Conservation (phyloP, 2,113 vertebrate species). For the Actenoides hombroni region DNA sequence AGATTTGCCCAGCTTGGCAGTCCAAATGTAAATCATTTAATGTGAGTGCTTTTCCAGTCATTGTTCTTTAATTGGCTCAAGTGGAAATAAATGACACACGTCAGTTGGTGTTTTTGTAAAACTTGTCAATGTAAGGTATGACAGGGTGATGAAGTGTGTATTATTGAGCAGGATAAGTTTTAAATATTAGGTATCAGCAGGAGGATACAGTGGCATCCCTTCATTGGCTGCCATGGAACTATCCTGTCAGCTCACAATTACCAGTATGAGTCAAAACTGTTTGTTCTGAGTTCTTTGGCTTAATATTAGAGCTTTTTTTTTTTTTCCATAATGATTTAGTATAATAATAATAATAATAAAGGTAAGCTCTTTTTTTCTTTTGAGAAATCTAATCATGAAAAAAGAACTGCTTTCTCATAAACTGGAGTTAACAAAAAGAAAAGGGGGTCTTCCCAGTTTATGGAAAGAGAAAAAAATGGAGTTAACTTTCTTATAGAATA, state of each 20-base stretch:
- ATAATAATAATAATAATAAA: constrained; percentile 60
- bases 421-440: constrained; percentile 52
- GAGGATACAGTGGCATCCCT: constrained; percentile 37
- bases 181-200: constrained; percentile 28
- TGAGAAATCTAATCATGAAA: constrained; percentile 52
- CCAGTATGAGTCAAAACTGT: constrained; percentile 65
- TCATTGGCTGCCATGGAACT: constrained; percentile 41
- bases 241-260: constrained; percentile 44
- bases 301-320: constrained; percentile 44
- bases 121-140: constrained; percentile 2
- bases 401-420: constrained; percentile 48
- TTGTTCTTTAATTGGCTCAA: constrained; percentile 63
- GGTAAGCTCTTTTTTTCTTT: constrained; percentile 44
- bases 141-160: constrained; percentile 25
- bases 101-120: not conserved
- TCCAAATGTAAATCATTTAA: constrained; percentile 15
- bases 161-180: constrained; percentile 36
- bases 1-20: constrained; percentile 11
- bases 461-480: constrained; percentile 17
- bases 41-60: not conserved
- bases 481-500: constrained; percentile 52
- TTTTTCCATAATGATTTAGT: constrained; percentile 60
- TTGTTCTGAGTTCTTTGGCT: constrained; percentile 49
- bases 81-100: constrained; percentile 66
- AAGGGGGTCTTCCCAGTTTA: not conserved